Percentiles rank a stretch among this genome's conserved stretches.
phyloP scores from a whole-genome alignment of 2,113 vertebrate genomes.

The Dipodomys ordii region DNA sequence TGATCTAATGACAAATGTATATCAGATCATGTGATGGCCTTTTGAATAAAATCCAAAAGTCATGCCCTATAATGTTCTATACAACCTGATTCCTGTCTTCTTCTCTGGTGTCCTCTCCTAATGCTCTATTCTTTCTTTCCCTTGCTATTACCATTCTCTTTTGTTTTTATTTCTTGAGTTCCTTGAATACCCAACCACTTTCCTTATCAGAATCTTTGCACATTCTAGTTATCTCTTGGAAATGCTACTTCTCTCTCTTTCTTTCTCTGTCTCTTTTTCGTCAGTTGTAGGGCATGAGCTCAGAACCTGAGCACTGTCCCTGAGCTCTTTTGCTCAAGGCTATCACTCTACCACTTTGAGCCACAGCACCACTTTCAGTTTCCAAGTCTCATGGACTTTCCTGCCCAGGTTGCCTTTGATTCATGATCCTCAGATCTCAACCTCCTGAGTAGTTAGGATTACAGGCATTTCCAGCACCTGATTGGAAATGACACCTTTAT shows the following conservation, averaged over 20 bases:
- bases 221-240: not conserved
- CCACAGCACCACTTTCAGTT: too few species aligned
- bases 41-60: not conserved
- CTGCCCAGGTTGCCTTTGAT: too few species aligned
- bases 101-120: not conserved
- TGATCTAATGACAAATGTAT: not conserved
- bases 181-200: not conserved
- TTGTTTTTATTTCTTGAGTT: not conserved
- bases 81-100: not conserved
- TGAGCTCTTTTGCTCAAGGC: too few species aligned
- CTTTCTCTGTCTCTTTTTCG: too few species aligned
- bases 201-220: not conserved
- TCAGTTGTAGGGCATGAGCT: too few species aligned
- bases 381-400: too few species aligned
- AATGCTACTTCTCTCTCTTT: not conserved
- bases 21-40: not conserved
- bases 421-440: too few species aligned
- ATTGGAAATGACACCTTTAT: too few species aligned
- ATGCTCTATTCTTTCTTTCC: not conserved
- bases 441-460: too few species aligned
- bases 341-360: too few species aligned
- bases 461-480: too few species aligned
- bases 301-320: too few species aligned
- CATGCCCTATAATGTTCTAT: not conserved
- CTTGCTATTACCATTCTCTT: not conserved